Base-by-base conservation (phyloP, 2,797 vertebrate species). In the Poecilia picta region DNA sequence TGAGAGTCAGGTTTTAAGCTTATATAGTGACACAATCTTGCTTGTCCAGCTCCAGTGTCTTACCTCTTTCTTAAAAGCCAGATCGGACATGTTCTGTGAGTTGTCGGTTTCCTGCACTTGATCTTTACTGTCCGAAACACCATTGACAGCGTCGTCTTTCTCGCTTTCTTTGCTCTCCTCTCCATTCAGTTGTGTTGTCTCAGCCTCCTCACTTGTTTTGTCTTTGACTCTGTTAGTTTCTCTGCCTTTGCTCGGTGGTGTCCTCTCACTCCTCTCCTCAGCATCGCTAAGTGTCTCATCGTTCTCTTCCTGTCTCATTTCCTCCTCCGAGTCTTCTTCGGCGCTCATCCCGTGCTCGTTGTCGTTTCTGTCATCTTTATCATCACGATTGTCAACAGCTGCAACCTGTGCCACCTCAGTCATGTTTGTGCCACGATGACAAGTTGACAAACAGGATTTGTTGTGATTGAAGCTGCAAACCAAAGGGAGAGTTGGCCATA, bases 31-130 rank as follows among this genome's bases (percentile, higher is more conserved):
- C 18, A 70, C 11, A n/a, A 11, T 64, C 28, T 25, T 20, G 10
- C 2, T 39, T 76, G 20, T 51, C 16, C 11, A 12, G 11, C 55
- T 47, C 3, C 4, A 36, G 45, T 49, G 33, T 8, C 88, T 91
- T 84, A 96, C 96, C 95, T 96, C 93, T 92, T 93, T 95, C 77
- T 95, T 96, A 2, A 95, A 25, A 2, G 81, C 78, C 82, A 96
- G 23, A 25, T 96, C 95, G 78, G 95, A 95, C 6, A 93, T n/a
- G 84, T 89, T 85, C 53, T 85, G 78, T 4, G 84, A 78, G 39
- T 91, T 75, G 25, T 81, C 77, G 83, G 73, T 23, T 51, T 89
- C 87, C 12, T 31, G 16, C 5, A 85, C 7, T 33, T 18, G 75
- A 12, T 87, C 79, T 1, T 87, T 70, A 8, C 88, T 73, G 5